phyloP scores from a whole-genome alignment of 1,140 invertebrate genomes.

The Bombus balteatus region DNA sequence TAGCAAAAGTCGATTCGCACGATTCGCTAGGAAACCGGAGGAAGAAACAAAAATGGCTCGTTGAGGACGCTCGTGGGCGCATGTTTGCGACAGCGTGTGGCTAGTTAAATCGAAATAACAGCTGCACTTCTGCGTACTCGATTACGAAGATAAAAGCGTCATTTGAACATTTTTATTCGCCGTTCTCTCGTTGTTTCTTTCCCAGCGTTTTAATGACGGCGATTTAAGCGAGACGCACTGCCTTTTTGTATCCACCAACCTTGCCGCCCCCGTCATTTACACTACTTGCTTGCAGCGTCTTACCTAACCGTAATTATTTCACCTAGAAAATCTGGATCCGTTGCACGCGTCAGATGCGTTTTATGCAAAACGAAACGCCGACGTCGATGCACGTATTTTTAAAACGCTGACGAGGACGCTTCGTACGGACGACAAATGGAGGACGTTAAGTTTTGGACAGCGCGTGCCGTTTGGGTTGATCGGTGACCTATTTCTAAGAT shows the following conservation, averaged over 20 bases:
- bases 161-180: constrained; percentile 16
- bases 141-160: constrained; percentile 31
- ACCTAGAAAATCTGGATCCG: constrained; percentile 42
- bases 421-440: background rate
- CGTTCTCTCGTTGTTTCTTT: background rate
- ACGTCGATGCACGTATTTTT: constrained; percentile 23
- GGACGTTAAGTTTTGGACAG: background rate
- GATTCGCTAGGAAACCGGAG: no score
- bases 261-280: constrained; percentile 61
- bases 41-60: background rate
- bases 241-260: constrained; percentile 52
- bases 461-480: background rate
- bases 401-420: constrained; percentile 17
- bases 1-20: no score
- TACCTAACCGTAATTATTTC: constrained; percentile 63
- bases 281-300: constrained; percentile 26
- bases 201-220: constrained; percentile 44
- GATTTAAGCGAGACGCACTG: constrained; percentile 46
- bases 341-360: constrained; percentile 18
- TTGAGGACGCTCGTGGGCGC: constrained; percentile 8
- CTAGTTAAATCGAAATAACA: constrained; percentile 47
- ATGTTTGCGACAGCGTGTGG: constrained; percentile 14
- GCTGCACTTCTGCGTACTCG: constrained; percentile 28
- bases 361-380: constrained; percentile 29
- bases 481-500: background rate